phyloP scores from a whole-genome alignment of 2,888 invertebrate genomes.

The Cataglyphis albicans region DNA sequence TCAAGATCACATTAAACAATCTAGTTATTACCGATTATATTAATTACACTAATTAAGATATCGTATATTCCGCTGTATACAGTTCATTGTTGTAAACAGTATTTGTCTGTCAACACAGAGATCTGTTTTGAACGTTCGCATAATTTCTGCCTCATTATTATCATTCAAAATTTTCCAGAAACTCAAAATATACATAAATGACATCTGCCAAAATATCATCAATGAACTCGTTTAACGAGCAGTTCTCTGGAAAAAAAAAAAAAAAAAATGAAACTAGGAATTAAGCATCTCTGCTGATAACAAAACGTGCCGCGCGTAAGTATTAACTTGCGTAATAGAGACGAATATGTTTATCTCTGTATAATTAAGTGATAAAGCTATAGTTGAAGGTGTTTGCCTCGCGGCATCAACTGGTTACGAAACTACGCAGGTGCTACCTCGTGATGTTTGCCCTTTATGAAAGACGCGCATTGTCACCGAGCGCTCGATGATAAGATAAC shows the following conservation, averaged over 20 bases:
- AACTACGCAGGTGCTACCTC: slow-evolving; percentile 39
- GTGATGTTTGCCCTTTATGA: slow-evolving; percentile 46
- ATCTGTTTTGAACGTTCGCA: neutral
- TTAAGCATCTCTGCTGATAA: slow-evolving; percentile 24
- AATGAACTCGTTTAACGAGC: neutral
- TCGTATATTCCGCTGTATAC: too few species aligned
- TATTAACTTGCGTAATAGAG: slow-evolving; percentile 2
- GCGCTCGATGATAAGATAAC: slow-evolving; percentile 44
- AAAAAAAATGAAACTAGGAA: neutral
- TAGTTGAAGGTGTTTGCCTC: slow-evolving; percentile 31
- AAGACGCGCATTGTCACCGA: slow-evolving; percentile 41
- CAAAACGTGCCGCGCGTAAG: neutral
- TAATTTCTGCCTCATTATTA: neutral
- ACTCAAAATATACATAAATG: neutral
- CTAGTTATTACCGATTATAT: neutral
- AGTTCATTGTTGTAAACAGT: neutral
- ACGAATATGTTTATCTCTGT: neutral
- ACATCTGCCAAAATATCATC: neutral
- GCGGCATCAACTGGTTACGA: slow-evolving; percentile 31
- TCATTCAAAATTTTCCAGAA: neutral
- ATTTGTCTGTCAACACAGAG: too few species aligned
- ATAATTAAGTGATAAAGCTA: slow-evolving; percentile 41
- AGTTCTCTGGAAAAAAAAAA: neutral
- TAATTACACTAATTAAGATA: slow-evolving; percentile 21
- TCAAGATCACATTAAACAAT: neutral